These are phyloP conservation scores for Plectrocnemia conspersa DNA, from an alignment of 1,140 invertebrate species.

Conservation along the genomic window DNA sequence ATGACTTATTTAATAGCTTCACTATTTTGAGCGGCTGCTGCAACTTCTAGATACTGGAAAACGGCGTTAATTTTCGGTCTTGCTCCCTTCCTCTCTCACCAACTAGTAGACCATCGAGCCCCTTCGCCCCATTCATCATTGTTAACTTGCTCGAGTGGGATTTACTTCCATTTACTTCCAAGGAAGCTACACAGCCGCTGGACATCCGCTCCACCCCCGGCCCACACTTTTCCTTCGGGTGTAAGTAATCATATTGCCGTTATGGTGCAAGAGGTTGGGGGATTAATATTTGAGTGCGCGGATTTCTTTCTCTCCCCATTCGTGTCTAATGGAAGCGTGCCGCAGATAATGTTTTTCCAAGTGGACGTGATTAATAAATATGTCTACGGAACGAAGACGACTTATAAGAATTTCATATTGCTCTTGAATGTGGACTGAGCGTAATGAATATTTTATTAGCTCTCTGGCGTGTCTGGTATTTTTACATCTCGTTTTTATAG, in stretches of 20 bases:
- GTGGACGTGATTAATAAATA: constrained; percentile 16
- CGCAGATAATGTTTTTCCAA: constrained; percentile 17
- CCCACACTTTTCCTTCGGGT: constrained; percentile 20
- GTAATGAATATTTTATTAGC: too few relatives aligned
- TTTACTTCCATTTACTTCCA: constrained; percentile 21
- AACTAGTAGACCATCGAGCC: too few relatives aligned
- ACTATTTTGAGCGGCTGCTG: too few relatives aligned
- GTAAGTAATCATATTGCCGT: constrained; percentile 31
- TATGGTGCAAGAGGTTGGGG: background rate
- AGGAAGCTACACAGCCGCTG: constrained; percentile 5
- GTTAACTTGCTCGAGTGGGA: constrained; percentile 33
- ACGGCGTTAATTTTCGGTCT: too few relatives aligned
- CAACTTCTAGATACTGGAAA: too few relatives aligned
- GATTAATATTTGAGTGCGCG: constrained; percentile 21
- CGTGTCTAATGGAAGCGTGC: constrained; percentile 2
- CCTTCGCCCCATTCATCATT: constrained; percentile 30
- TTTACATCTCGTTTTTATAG: too few relatives aligned
- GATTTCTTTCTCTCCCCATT: constrained; percentile 3
- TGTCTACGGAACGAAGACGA: background rate
- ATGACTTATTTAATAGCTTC: too few relatives aligned
- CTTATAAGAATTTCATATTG: too few relatives aligned
- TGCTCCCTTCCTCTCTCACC: too few relatives aligned
- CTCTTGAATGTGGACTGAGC: too few relatives aligned
- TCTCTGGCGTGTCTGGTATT: too few relatives aligned
- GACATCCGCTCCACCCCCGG: constrained; percentile 4